Percentiles rank a stretch among this genome's conserved stretches.
These are phyloP conservation scores for Percopsis transmontana DNA, from an alignment of 2,113 vertebrate genomes.

Conservation along the genomic window DNA sequence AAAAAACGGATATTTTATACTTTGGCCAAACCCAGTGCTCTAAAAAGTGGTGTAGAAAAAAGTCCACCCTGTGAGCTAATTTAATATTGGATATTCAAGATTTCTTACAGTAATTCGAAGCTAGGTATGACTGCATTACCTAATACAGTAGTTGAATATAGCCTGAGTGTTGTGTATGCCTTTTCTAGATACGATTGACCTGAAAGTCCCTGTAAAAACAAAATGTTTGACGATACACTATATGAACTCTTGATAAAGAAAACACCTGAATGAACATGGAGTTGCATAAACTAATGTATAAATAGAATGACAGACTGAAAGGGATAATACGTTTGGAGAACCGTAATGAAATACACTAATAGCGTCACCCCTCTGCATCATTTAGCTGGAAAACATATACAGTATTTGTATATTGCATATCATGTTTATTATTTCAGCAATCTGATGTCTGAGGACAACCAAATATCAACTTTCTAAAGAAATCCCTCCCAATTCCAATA, in stretches of 20 bases:
- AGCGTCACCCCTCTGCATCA: too few species aligned
- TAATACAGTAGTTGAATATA: conserved; percentile 73
- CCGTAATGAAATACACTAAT: too few species aligned
- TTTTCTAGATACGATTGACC: conserved; percentile 46
- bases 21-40: not conserved
- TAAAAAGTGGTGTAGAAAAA: conserved; percentile 26
- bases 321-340: too few species aligned
- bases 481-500: too few species aligned
- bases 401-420: too few species aligned
- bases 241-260: conserved; percentile 37
- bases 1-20: not conserved
- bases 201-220: conserved; percentile 43
- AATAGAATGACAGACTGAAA: not conserved
- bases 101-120: conserved; percentile 28
- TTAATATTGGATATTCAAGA: conserved; percentile 37
- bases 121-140: conserved; percentile 48
- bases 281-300: conserved; percentile 10
- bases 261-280: conserved; percentile 34
- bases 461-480: too few species aligned
- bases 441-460: too few species aligned
- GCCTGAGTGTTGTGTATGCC: conserved; percentile 61
- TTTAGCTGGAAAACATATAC: too few species aligned
- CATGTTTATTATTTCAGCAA: too few species aligned
- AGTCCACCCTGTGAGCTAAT: conserved; percentile 15
- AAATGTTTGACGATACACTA: conserved; percentile 33